phyloP scores from a whole-genome alignment of 1,140 invertebrate species.

The Schlechtendalia chinensis region DNA sequence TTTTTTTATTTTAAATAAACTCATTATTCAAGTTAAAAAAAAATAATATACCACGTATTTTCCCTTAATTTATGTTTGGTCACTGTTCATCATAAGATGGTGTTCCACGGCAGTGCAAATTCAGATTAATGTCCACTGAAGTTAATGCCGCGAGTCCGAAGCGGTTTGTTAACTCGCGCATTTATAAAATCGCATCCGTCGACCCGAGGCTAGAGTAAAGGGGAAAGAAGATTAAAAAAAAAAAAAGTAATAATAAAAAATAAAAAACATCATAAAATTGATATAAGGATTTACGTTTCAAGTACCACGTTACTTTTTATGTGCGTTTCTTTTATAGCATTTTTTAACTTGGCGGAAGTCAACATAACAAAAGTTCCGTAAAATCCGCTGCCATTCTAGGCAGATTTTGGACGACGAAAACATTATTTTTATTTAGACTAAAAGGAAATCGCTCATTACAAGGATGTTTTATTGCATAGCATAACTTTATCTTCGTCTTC shows the following conservation, averaged over 20 bases:
- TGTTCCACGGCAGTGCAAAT: conserved; percentile 18
- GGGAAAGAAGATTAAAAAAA: conserved; percentile 19
- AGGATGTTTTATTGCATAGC: not conserved
- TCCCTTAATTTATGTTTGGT: conserved; percentile 21
- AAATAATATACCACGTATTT: not conserved
- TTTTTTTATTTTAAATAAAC: conserved; percentile 1
- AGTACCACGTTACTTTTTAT: conserved; percentile 15
- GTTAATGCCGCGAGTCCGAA: conserved; percentile 37
- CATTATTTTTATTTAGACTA: conserved; percentile 1
- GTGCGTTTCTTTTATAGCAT: conserved; percentile 6
- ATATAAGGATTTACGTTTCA: conserved; percentile 26
- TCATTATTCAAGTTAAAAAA: not conserved
- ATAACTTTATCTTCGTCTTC: not conserved
- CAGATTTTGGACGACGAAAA: not conserved
- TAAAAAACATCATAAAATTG: conserved; percentile 18
- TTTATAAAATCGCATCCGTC: conserved; percentile 27
- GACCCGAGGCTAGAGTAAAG: not conserved
- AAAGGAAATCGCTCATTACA: not conserved
- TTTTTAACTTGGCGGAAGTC: not conserved
- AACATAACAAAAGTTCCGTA: conserved; percentile 16
- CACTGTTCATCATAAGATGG: conserved; percentile 33
- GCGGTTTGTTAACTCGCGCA: conserved; percentile 31
- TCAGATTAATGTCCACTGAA: conserved; percentile 31
- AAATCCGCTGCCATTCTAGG: not conserved
- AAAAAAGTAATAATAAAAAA: too few relatives aligned